Base-by-base conservation (phyloP, 1,140 invertebrate genomes). In the Drosophila seguyi region DNA sequence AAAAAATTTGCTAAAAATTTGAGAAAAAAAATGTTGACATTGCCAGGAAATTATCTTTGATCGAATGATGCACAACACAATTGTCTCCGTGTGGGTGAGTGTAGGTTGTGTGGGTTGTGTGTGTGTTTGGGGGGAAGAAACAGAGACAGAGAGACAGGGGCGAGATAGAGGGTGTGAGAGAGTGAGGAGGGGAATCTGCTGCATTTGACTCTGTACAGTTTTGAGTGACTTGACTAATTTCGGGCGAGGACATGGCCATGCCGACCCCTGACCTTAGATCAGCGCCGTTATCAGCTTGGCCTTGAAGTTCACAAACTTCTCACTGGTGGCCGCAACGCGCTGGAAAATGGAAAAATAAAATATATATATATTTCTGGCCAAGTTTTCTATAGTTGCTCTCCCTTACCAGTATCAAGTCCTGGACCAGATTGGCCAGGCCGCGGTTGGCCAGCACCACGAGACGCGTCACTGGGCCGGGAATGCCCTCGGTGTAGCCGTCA, bases 241-340 rank as follows among this genome's bases (percentile, higher is more conserved):
- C 75, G 62, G 68, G 61, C 66, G 71, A 69, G 52, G 52, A 25
- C 52, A 5, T 38, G 59, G 45, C 62, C 47, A 1, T 36, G 44
- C 34, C 39, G 60, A 62, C 94, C 34, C 95, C 95, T 80, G 29
- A 45, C 55, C 75, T 94, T 97, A 97, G 93, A 97, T 97, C 93
- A 97, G 95, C 65, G 96, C 96, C 90, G 96, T 97, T 93, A 97
- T 96, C 75, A 97, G 94, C 94, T 96, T 95, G 86, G 97, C 97
- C 94, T 97, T 97, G 95, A 97, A 97, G 95, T 97, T 97, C 84
- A 97, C 96, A 93, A 97, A 96, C 93, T 96, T 95, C 93, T 97
- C 96, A 92, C 96, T 97, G 80, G 96, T 97, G 91, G 97, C 96
- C 45, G 97, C 96, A 88, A 97, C 94, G 88, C 97, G 96, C 94